Evolutionary conservation across 2,113 vertebrate genomes (phyloP).

Genomic region (Brachionichthys hirsutus): DNA sequence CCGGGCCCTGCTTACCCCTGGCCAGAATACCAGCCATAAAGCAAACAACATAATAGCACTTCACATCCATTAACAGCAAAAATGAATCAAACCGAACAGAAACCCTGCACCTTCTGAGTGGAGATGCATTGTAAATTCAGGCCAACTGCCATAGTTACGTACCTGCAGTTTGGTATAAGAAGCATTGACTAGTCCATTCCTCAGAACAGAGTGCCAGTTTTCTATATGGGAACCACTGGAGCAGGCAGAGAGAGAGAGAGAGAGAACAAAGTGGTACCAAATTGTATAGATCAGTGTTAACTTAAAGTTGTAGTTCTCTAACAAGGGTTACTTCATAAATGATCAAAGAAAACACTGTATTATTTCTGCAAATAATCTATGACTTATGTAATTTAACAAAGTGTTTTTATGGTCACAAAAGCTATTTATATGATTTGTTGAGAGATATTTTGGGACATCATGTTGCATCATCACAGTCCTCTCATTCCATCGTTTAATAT

Average conservation of each 20-base stretch:
- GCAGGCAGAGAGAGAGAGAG: constrained; percentile 61
- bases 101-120: constrained; percentile 47
- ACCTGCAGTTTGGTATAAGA: constrained; percentile 99
- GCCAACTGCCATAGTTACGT: constrained; percentile 62
- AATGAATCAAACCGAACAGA: constrained; percentile 73
- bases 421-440: constrained; percentile 19
- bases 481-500: neutral
- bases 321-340: too few relatives aligned
- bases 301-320: too few relatives aligned
- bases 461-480: constrained; percentile 21
- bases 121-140: constrained; percentile 51
- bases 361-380: too few relatives aligned
- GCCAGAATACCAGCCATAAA: constrained; percentile 45
- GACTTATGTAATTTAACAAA: too few relatives aligned
- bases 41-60: constrained; percentile 57
- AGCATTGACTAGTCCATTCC: constrained; percentile 98
- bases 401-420: too few relatives aligned
- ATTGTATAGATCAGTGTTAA: too few relatives aligned
- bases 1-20: constrained; percentile 44
- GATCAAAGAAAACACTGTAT: too few relatives aligned
- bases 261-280: neutral
- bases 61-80: constrained; percentile 72
- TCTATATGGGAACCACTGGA: constrained; percentile 99
- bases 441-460: constrained; percentile 13
- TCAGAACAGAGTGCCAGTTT: constrained; percentile 99